Conservation (phyloP, 2,888 invertebrate species). For the Protophormia terraenovae region DNA sequence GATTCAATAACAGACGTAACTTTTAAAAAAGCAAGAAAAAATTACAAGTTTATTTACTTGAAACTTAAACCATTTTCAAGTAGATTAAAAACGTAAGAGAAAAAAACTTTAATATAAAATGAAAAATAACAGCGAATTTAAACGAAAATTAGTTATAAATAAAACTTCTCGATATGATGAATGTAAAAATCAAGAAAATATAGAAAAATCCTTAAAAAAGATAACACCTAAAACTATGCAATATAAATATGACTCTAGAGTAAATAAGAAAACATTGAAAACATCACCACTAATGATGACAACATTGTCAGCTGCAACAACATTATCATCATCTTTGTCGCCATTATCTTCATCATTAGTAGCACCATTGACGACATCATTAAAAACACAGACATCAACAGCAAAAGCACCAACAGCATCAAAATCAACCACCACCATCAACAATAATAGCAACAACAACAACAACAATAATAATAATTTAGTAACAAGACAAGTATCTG, state of each 20-base stretch:
- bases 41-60: background rate
- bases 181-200: background rate
- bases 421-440: constrained; percentile 37
- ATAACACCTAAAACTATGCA: constrained; percentile 23
- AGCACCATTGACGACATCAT: constrained; percentile 13
- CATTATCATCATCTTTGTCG: background rate
- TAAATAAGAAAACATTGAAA: constrained; percentile 6
- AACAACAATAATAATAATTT: constrained; percentile 31
- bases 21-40: background rate
- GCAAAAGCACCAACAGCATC: constrained; percentile 10
- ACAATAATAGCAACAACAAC: constrained; percentile 13
- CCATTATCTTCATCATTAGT: constrained; percentile 16
- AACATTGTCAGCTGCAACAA: constrained; percentile 10
- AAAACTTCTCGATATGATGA: background rate
- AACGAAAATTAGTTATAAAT: constrained; percentile 40
- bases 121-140: constrained; percentile 59
- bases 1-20: background rate
- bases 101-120: constrained; percentile 34
- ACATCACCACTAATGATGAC: constrained; percentile 28
- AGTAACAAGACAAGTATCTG: constrained; percentile 60
- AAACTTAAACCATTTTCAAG: background rate
- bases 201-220: background rate
- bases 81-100: background rate
- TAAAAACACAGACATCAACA: constrained; percentile 38
- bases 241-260: constrained; percentile 35